Conservation (phyloP, 2,113 vertebrate species). For the Cochlearius cochlearius region DNA sequence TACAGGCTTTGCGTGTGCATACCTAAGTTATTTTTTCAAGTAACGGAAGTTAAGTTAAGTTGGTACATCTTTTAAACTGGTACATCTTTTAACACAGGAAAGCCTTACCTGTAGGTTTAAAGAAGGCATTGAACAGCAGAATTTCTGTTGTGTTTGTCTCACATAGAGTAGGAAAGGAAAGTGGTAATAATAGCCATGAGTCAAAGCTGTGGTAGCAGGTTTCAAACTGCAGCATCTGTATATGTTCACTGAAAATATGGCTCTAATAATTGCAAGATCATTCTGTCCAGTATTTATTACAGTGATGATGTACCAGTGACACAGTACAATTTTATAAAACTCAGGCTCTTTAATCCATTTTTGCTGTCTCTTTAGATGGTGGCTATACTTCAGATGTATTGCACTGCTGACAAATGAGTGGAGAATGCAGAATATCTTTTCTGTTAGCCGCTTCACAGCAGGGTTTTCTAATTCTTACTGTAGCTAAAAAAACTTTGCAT, state of each 20-base stretch:
- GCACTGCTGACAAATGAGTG: not conserved
- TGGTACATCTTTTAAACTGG: not conserved
- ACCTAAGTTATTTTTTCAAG: not conserved
- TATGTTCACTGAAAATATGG: slow-evolving; percentile 24
- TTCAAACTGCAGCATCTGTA: not conserved
- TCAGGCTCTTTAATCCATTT: not conserved
- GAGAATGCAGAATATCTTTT: not conserved
- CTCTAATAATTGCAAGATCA: slow-evolving; percentile 36
- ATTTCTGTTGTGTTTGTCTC: not conserved
- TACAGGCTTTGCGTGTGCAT: not conserved
- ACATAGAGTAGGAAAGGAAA: not conserved
- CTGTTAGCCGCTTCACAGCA: not conserved
- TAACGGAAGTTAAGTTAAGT: not conserved
- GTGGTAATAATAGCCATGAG: not conserved
- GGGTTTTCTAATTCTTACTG: not conserved
- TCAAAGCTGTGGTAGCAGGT: not conserved
- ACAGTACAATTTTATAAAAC: not conserved
- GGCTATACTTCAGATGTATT: not conserved
- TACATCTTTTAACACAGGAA: not conserved
- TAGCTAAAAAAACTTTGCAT: not conserved
- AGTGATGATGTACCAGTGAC: not conserved
- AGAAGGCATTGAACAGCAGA: not conserved
- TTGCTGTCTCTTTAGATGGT: not conserved
- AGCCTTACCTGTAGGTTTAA: not conserved
- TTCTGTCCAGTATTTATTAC: slow-evolving; percentile 1